Evolutionary conservation across 2,888 invertebrate species (phyloP).

Genomic region (Amorpha juglandis): DNA sequence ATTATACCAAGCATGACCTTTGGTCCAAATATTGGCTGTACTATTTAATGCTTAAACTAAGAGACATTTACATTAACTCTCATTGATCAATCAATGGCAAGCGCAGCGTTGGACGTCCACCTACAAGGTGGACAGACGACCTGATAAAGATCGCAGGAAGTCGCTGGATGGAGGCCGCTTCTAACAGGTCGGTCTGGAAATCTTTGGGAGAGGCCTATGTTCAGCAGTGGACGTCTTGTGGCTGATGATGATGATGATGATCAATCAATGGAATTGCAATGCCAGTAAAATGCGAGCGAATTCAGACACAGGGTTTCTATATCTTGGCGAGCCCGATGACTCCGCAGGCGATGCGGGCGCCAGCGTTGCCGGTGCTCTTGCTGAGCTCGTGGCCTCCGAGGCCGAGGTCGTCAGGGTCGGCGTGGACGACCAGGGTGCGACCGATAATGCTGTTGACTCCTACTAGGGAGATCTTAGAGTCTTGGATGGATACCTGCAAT

Average conservation of each 20-base stretch:
- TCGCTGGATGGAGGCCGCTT: too few species aligned
- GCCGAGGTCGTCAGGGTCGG: conserved; percentile 97
- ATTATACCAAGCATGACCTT: neutral
- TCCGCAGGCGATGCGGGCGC: conserved; percentile 94
- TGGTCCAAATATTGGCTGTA: neutral
- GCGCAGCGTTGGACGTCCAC: too few species aligned
- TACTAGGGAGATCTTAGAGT: conserved; percentile 65
- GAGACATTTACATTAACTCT: neutral
- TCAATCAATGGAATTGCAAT: too few species aligned
- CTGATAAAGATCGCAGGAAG: too few species aligned
- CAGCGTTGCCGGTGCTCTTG: conserved; percentile 97
- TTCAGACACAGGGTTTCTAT: conserved; percentile 32
- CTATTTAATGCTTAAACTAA: neutral
- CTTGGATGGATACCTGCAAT: conserved; percentile 71
- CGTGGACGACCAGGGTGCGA: conserved; percentile 95
- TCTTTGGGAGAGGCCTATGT: too few species aligned
- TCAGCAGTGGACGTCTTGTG: too few species aligned
- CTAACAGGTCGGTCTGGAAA: too few species aligned
- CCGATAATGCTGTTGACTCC: conserved; percentile 92
- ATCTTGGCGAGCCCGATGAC: conserved; percentile 89
- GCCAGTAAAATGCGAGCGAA: too few species aligned
- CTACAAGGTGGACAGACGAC: too few species aligned
- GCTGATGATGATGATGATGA: too few species aligned
- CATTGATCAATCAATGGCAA: too few species aligned
- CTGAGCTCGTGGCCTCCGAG: conserved; percentile 96